Base-by-base conservation (phyloP, 2,888 invertebrate genomes). In the Caenorhabditis sp. region DNA sequence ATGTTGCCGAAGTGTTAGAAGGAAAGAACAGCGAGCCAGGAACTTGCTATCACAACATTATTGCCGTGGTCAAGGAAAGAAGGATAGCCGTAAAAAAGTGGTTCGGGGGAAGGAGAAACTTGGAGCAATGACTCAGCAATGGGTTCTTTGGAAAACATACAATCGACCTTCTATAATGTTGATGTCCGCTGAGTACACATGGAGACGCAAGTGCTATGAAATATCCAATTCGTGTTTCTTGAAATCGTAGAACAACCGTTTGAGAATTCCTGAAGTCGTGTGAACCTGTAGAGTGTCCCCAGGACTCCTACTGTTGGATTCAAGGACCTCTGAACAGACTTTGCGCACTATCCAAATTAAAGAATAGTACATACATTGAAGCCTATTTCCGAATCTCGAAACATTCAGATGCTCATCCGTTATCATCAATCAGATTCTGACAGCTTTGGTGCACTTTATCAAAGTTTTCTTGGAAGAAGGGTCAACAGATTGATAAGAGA, bases 1-100 rank as follows among this genome's bases (percentile, higher is more conserved):
- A 76, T 76, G 76, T 76, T 76, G 76, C 76, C 76, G 49, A 69
- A 26, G 76, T 49, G 76, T 61, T 69, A 76, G 76, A 69, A 76
- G 76, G 69, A 19, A 35, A 49, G 47, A 16, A 31, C 24, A 56
- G 44, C 75, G 35, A 31, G 61, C 26, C 38, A n/a, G 14, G 26
- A 24, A n/a, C 35, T 66, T 31, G 19, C n/a, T 51, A 47, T 69
- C 69, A 41, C 69, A 69, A 44, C 47, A 31, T n/a, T 54, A 38
- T 35, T 38, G 44, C 31, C 26, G 61, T 63, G 64, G 74, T 74
- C 74, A 73, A 68, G 68, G n/a, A 12, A 24, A 28, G 38, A 59
- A 31, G 31, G n/a, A 44, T 28, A 58, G 70, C 70, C 44, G 72
- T 59, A 72, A 35, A 28, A 61, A 14, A 59, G 72, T 59, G 59